Percentiles rank a stretch among this genome's conserved stretches.
Evolutionary conservation across 2,113 vertebrate species (phyloP).

Genomic region (Syrrhaptes paradoxus): DNA sequence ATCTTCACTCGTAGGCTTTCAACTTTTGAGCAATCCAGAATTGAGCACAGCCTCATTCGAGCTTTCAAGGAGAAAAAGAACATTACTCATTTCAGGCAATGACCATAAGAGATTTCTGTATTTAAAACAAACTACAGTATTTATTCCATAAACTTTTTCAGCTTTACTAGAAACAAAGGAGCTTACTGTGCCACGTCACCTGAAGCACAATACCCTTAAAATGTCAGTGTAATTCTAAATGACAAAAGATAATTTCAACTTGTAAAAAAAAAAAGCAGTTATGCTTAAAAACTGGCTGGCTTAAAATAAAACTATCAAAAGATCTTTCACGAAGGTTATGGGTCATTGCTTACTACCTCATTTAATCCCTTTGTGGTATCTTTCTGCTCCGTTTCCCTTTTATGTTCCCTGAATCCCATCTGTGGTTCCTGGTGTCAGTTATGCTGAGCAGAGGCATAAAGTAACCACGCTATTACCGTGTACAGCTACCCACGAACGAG

Average conservation of each 20-base stretch:
- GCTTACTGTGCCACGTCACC: background rate
- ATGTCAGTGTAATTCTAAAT: background rate
- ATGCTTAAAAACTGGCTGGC: constrained; percentile 1
- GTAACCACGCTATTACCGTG: background rate
- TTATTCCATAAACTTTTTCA: background rate
- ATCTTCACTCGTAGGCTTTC: background rate
- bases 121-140: background rate
- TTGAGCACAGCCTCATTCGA: background rate
- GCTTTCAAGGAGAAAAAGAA: constrained; percentile 1
- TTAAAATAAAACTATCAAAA: constrained; percentile 46
- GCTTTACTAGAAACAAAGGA: constrained; percentile 15
- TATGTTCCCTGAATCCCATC: background rate
- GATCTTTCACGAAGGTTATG: constrained; percentile 45
- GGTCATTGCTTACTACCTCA: constrained; percentile 67
- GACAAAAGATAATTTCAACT: background rate
- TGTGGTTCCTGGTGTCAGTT: background rate
- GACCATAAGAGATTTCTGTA: background rate
- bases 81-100: background rate
- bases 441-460: background rate
- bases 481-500: background rate
- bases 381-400: constrained; percentile 70
- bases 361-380: constrained; percentile 69
- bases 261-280: background rate
- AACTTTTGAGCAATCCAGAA: background rate
- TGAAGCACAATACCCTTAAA: background rate